These are phyloP conservation scores for Tribolium madens DNA, from an alignment of 1,140 invertebrate genomes.

Conservation along the genomic window DNA sequence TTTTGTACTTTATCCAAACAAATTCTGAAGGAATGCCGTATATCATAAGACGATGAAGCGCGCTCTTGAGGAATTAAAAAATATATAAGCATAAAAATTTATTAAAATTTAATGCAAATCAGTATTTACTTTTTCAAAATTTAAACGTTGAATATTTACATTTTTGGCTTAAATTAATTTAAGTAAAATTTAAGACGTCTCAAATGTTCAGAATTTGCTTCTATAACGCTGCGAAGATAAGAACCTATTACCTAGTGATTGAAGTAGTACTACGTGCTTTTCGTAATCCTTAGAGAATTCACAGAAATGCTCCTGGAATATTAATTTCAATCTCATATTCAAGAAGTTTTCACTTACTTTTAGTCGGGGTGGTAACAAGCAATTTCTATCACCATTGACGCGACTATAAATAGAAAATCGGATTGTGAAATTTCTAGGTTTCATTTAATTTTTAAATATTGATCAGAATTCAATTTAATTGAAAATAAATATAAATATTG, in stretches of 20 bases:
- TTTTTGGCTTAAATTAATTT: neutral
- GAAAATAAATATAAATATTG: no score
- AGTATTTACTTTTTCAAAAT: neutral
- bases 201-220: neutral
- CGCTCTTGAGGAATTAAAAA: no score
- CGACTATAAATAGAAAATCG: neutral
- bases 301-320: neutral
- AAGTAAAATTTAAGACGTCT: neutral
- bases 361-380: neutral
- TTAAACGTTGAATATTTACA: neutral
- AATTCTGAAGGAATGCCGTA: neutral
- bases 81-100: neutral
- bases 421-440: no score
- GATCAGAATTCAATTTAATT: no score
- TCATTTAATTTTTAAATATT: no score
- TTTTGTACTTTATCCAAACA: neutral
- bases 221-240: constrained; percentile 17
- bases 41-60: neutral
- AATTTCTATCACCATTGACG: neutral
- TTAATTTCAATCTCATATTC: constrained; percentile 1
- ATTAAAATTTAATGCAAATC: constrained; percentile 13
- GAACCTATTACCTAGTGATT: constrained; percentile 17
- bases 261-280: constrained; percentile 6
- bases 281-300: constrained; percentile 19
- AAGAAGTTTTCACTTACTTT: neutral